Evolutionary conservation across 1,140 invertebrate genomes (phyloP), one percentile per base, ranked within the genome.

Genomic region (Oncopodura yosiiana): DNA sequence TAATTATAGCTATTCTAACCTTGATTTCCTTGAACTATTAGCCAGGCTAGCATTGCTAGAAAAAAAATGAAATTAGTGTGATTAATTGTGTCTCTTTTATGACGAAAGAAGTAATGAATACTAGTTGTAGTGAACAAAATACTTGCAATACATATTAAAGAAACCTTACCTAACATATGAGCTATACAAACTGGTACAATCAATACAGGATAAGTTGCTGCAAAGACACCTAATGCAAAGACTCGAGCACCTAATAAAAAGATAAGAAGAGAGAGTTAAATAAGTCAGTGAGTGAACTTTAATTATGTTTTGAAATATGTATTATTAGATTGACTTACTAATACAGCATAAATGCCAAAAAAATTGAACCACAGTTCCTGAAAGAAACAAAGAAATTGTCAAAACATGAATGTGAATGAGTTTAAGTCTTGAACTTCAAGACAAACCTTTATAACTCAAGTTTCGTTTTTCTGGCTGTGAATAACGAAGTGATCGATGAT

Each of bases 341-440:
- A 63, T 57, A 14, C 46, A 46, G 32, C 54, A 60, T 3, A 63
- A 42, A 52, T 63, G 62, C 62, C 62, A 63, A 24, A 63, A 18
- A 41, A 63, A 63, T 49, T 58, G 55, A 0, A 63, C 29, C 34
- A 63, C 39, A 6, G 58, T 60, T 21, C 62, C n/a, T n/a, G n/a
- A n/a, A n/a, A n/a, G n/a, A n/a, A n/a, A n/a, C n/a, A n/a, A n/a
- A n/a, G n/a, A n/a, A n/a, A n/a, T n/a, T n/a, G n/a, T n/a, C n/a
- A n/a, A n/a, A n/a, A n/a, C n/a, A n/a, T n/a, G n/a, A n/a, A n/a
- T n/a, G n/a, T n/a, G n/a, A n/a, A n/a, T n/a, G n/a, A n/a, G n/a
- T n/a, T n/a, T n/a, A n/a, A n/a, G n/a, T n/a, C n/a, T n/a, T n/a
- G n/a, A n/a, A n/a, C n/a, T n/a, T n/a, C n/a, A n/a, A n/a, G n/a